Conservation (phyloP, 2,797 vertebrate species). For the Phoeniculus purpureus region DNA sequence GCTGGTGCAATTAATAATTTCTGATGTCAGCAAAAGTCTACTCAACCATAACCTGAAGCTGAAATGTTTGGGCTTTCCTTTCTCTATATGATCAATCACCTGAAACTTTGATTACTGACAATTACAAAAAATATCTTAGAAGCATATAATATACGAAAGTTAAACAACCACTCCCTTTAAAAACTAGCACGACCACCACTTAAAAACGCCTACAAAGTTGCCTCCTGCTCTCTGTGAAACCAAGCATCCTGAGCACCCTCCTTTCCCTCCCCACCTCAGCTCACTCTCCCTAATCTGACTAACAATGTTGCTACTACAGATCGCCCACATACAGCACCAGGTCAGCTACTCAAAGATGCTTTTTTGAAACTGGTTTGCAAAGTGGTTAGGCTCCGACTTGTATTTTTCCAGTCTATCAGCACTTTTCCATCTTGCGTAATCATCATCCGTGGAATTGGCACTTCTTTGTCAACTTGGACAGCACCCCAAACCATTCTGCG, state of each 20-base stretch:
- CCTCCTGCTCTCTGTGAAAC: background rate
- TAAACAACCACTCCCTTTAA: background rate
- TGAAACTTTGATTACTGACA: slow-evolving; percentile 34
- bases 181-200: background rate
- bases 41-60: slow-evolving; percentile 35
- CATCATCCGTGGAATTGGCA: background rate
- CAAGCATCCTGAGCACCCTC: background rate
- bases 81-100: slow-evolving; percentile 49
- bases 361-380: background rate
- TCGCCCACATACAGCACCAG: background rate
- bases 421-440: slow-evolving; percentile 34
- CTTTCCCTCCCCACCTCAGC: background rate
- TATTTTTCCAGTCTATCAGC: slow-evolving; percentile 43
- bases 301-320: fast-evolving
- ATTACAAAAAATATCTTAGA: background rate
- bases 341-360: background rate
- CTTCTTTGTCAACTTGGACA: background rate
- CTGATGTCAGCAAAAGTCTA: slow-evolving; percentile 62
- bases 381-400: slow-evolving; percentile 2
- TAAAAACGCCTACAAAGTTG: background rate
- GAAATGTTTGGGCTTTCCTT: slow-evolving; percentile 35
- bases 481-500: background rate
- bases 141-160: background rate
- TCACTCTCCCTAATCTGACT: background rate
- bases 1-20: slow-evolving; percentile 54